These are phyloP conservation scores for Amphiprion clarkii DNA, from an alignment of 2,797 vertebrate genomes.

Conservation along the genomic window DNA sequence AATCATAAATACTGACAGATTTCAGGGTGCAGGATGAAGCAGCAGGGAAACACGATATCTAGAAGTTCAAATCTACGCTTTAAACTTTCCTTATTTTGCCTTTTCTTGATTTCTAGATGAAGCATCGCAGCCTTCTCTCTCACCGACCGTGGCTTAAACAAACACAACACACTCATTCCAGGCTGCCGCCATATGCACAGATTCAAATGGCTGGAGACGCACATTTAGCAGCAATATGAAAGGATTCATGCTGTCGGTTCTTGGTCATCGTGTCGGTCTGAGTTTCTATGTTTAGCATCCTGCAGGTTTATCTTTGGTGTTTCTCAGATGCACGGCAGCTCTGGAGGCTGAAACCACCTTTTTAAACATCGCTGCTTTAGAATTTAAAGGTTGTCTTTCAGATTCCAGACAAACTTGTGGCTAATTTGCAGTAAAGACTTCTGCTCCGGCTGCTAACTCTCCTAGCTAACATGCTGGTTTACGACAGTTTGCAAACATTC, in stretches of 20 bases:
- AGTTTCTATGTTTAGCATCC: not conserved
- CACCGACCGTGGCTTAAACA: slow-evolving; percentile 69
- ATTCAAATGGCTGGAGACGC: slow-evolving; percentile 19
- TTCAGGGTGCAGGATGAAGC: not conserved
- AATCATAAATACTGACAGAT: not conserved
- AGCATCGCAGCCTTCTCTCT: slow-evolving; percentile 65
- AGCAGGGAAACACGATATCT: slow-evolving; percentile 10
- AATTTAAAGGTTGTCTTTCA: too few species aligned
- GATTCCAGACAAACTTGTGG: too few species aligned
- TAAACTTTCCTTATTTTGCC: slow-evolving; percentile 15
- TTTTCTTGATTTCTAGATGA: slow-evolving; percentile 26
- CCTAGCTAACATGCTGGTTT: too few species aligned
- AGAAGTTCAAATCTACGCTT: not conserved
- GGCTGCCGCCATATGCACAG: not conserved
- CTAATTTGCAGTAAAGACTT: too few species aligned
- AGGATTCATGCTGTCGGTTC: not conserved
- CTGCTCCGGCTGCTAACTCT: too few species aligned
- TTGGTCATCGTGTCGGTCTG: not conserved
- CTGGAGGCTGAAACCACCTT: too few species aligned
- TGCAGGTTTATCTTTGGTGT: not conserved
- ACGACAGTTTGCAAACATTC: too few species aligned
- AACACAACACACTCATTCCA: slow-evolving; percentile 34
- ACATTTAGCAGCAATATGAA: slow-evolving; percentile 64
- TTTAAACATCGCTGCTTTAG: too few species aligned
- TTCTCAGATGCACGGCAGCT: too few species aligned